Evolutionary conservation across 2,113 vertebrate genomes (phyloP).

Genomic region (Lontra canadensis): DNA sequence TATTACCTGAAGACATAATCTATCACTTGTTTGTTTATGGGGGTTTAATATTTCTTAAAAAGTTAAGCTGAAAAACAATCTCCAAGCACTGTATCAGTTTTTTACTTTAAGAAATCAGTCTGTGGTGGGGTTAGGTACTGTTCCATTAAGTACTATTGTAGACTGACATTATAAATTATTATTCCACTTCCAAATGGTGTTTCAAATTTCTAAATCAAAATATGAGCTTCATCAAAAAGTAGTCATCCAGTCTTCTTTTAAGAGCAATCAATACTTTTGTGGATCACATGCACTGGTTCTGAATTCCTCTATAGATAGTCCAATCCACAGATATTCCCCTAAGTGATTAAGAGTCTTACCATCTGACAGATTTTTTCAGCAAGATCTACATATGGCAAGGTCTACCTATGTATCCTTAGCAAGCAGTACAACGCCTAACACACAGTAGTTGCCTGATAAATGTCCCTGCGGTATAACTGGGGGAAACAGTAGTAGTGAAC

Average conservation of each 20-base stretch:
- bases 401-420: background rate
- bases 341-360: slow-evolving; percentile 3
- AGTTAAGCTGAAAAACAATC: slow-evolving; percentile 3
- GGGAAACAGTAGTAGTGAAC: background rate
- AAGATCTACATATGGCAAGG: background rate
- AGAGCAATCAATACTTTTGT: background rate
- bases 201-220: slow-evolving; percentile 55
- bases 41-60: background rate
- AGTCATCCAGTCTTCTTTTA: background rate
- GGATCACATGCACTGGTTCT: background rate
- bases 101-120: background rate
- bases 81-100: background rate
- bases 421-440: background rate
- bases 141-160: background rate
- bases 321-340: background rate
- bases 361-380: slow-evolving; percentile 19
- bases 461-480: background rate
- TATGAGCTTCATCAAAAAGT: slow-evolving; percentile 22
- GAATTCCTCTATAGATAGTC: background rate
- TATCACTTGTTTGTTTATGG: slow-evolving; percentile 11
- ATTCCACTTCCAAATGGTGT: background rate
- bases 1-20: background rate
- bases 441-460: background rate
- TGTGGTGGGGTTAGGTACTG: background rate
- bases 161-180: slow-evolving; percentile 2